phyloP scores from a whole-genome alignment of 2,888 invertebrate species.

The Bhutanitis thaidina region DNA sequence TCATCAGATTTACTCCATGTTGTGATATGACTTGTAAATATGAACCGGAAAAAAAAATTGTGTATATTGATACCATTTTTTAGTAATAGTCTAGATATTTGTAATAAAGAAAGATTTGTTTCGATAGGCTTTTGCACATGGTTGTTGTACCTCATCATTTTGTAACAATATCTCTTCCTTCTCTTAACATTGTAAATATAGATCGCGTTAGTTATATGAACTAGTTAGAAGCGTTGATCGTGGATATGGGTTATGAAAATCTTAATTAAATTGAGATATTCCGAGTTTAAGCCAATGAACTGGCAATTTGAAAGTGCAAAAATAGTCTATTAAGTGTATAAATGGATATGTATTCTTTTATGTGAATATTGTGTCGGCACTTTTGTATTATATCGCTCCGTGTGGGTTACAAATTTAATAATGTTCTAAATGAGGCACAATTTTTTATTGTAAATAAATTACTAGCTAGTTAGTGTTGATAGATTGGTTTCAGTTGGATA shows the following conservation, averaged over 20 bases:
- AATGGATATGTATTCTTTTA: conserved; percentile 66
- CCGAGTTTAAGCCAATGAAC: conserved; percentile 75
- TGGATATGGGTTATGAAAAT: conserved; percentile 66
- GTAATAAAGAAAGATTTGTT: conserved; percentile 29
- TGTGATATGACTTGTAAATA: conserved; percentile 25
- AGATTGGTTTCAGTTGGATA: conserved; percentile 55
- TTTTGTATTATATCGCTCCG: conserved; percentile 67
- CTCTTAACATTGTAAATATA: conserved; percentile 65
- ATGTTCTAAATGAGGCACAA: conserved; percentile 71
- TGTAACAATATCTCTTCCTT: conserved; percentile 67
- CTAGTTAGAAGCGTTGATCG: conserved; percentile 54
- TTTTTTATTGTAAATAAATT: conserved; percentile 70
- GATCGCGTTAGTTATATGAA: conserved; percentile 49
- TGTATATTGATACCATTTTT: conserved; percentile 44
- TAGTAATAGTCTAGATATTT: conserved; percentile 45
- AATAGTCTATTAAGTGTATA: conserved; percentile 70
- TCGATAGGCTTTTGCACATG: conserved; percentile 26
- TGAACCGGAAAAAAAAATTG: conserved; percentile 34
- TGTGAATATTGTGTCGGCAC: conserved; percentile 73
- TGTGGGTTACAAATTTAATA: conserved; percentile 62
- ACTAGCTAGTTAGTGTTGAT: conserved; percentile 65
- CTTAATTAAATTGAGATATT: conserved; percentile 77
- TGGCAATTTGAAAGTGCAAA: conserved; percentile 78
- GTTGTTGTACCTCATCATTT: conserved; percentile 39
- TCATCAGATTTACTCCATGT: neutral